Evolutionary conservation across 2,113 vertebrate species (phyloP).

Genomic region (Python bivittatus): DNA sequence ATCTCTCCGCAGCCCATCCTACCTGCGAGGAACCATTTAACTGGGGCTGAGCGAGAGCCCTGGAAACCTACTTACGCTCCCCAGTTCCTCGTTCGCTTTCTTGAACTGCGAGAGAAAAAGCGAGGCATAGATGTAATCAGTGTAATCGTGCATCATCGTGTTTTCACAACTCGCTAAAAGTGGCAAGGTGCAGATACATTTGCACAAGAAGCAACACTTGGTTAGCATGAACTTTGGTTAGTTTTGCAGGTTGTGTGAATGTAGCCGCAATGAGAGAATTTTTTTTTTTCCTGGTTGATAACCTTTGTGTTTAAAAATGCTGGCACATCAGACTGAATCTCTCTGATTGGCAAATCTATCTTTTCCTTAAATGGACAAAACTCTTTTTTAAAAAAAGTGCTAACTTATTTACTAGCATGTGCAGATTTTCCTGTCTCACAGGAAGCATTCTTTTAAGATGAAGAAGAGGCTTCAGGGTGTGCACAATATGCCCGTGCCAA

Average conservation of each 20-base stretch:
- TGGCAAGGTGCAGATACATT: background rate
- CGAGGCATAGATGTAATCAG: background rate
- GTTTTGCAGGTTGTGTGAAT: background rate
- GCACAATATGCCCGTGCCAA: background rate
- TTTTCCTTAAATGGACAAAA: background rate
- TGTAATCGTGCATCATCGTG: background rate
- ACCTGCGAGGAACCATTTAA: background rate
- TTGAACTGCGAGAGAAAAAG: background rate
- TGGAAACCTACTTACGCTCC: background rate
- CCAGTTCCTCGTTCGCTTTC: background rate
- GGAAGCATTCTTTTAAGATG: background rate
- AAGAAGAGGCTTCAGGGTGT: background rate
- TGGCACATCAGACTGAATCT: background rate
- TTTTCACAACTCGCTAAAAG: background rate
- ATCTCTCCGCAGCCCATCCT: background rate
- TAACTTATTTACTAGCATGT: background rate
- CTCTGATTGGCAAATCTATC: background rate
- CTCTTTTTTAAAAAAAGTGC: background rate
- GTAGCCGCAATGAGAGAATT: background rate
- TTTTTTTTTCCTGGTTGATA: background rate
- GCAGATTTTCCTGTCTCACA: background rate
- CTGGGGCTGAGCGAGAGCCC: background rate
- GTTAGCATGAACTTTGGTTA: background rate
- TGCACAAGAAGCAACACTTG: background rate
- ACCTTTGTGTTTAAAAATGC: background rate